Evolutionary conservation across 2,797 vertebrate genomes (phyloP), one percentile per base, ranked within the genome.

Genomic region (Macropodus opercularis): DNA sequence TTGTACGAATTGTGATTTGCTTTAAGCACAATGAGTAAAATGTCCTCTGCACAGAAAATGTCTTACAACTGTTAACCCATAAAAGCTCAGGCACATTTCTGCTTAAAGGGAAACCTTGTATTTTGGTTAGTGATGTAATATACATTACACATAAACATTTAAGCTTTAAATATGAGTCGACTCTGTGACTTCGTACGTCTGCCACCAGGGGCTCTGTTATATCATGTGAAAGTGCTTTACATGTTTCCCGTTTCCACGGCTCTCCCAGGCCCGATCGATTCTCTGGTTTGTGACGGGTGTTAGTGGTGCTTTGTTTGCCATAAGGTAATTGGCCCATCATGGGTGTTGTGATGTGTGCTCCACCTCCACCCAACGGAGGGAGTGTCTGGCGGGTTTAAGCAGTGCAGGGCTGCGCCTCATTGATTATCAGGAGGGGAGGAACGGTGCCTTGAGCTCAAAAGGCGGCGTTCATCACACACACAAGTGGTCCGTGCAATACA

Each of bases 311-410:
- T 79, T 90, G n/a, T 90, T 90, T 87, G 83, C 83, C 61, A 59
- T 81, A 79, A 85, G 85, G 89, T 92, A 89, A 92, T 89, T 90
- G 87, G 86, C 72, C 75, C 75, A 87, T 91, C 81, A 84, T 84
- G 81, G 84, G 67, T 13, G 46, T 58, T 39, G 66, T 79, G 85
- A 87, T 85, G 83, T 85, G 79, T 23, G 63, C 77, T 64, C 61
- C 64, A 43, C 67, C 47, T 24, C 40, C 68, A 52, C 52, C 47
- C 64, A 15, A 88, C 21, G 71, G 64, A 67, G 29, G 57, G 62
- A 69, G 51, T 76, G 56, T 51, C 55, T 12, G 54, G 69, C 64
- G 48, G 79, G 81, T 83, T 89, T 71, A 82, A 84, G 72, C 81
- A 82, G 66, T 72, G 71, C 71, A 80, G 56, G 79, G 75, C 58